Conservation (phyloP, 1,140 invertebrate genomes). For the Cepaea nemoralis region DNA sequence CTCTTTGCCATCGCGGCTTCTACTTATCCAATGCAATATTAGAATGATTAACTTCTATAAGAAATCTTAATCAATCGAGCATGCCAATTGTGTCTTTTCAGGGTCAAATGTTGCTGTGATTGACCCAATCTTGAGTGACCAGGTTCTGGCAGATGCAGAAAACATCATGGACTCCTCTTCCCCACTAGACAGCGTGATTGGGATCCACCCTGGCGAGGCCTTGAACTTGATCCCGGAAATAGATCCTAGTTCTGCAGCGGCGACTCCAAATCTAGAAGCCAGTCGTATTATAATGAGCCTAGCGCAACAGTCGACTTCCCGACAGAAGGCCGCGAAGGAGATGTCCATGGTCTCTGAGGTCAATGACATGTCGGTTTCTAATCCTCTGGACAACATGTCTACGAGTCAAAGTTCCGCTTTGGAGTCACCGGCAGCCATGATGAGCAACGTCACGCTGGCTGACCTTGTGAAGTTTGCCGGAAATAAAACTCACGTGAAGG, state of each 20-base stretch:
- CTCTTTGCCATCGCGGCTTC: no score
- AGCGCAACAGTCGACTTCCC: conserved; percentile 1
- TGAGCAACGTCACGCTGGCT: neutral
- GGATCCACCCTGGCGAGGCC: neutral
- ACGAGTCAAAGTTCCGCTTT: neutral
- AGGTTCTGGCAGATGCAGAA: conserved; percentile 12
- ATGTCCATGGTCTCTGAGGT: neutral
- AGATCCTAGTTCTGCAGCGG: neutral
- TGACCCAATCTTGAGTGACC: neutral
- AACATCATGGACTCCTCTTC: conserved; percentile 14
- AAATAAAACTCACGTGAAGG: neutral
- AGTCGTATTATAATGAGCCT: conserved; percentile 35
- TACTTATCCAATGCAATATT: neutral
- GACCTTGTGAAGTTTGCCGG: neutral
- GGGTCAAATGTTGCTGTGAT: neutral
- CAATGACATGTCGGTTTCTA: neutral
- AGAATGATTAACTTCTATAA: neutral
- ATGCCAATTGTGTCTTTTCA: neutral
- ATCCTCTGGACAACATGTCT: neutral
- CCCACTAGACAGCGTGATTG: neutral
- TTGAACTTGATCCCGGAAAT: conserved; percentile 12
- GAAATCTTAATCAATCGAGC: neutral
- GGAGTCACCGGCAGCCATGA: neutral
- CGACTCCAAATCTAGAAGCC: conserved; percentile 14
- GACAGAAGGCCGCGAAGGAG: neutral